These are phyloP conservation scores for Athalia circularis DNA, from an alignment of 2,888 invertebrate species.

Conservation along the genomic window DNA sequence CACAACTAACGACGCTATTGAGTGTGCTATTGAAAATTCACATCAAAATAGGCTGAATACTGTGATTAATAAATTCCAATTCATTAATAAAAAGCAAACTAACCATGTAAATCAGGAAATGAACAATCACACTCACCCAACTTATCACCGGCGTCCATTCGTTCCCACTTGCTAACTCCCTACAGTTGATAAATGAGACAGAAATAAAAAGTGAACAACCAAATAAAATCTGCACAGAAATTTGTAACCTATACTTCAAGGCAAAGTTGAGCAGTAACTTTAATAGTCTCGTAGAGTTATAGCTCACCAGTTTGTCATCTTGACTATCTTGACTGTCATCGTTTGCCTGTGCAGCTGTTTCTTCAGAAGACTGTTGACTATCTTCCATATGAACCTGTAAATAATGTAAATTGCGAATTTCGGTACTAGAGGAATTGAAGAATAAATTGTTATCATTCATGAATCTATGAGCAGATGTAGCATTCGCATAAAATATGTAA, in stretches of 20 bases:
- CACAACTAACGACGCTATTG: slow-evolving; percentile 1
- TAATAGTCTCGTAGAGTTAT: background rate
- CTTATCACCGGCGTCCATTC: slow-evolving; percentile 72
- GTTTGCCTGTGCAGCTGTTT: slow-evolving; percentile 55
- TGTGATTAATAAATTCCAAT: background rate
- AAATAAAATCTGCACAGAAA: slow-evolving; percentile 54
- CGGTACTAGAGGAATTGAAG: slow-evolving; percentile 1
- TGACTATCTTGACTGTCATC: slow-evolving; percentile 71
- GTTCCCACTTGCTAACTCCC: slow-evolving; percentile 71
- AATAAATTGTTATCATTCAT: background rate
- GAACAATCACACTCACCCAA: slow-evolving; percentile 62
- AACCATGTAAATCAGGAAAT: slow-evolving; percentile 10
- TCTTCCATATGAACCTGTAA: slow-evolving; percentile 70
- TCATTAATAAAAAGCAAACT: slow-evolving; percentile 8
- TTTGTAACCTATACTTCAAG: background rate
- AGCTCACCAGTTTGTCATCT: slow-evolving; percentile 58
- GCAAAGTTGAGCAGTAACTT: background rate
- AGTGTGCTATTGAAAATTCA: slow-evolving; percentile 26
- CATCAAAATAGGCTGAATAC: background rate
- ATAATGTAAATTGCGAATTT: background rate
- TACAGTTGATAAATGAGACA: slow-evolving; percentile 54
- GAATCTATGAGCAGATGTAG: background rate
- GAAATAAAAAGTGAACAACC: slow-evolving; percentile 37
- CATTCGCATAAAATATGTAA: background rate
- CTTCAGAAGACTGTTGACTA: slow-evolving; percentile 54